phyloP scores from a whole-genome alignment of 2,888 invertebrate species.

The Tipula lateralis region DNA sequence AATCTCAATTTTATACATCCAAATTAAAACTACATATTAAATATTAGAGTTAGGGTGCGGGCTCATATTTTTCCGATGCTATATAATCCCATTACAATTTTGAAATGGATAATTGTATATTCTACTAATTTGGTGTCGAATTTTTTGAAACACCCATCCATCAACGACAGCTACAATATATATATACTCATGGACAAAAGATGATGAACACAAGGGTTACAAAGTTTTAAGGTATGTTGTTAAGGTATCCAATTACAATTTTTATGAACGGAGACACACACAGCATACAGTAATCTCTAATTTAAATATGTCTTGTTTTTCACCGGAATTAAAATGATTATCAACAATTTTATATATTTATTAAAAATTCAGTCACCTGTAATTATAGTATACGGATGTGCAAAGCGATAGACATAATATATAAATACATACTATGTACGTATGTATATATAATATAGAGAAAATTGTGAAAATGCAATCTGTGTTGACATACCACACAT shows the following conservation, averaged over 20 bases:
- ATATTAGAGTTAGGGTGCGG: background rate
- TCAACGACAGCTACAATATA: background rate
- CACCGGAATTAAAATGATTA: background rate
- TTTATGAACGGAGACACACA: background rate
- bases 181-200: background rate
- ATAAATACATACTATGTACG: too few species aligned
- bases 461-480: too few species aligned
- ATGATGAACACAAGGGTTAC: background rate
- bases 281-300: background rate
- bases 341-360: background rate
- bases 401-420: too few species aligned
- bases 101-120: background rate
- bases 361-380: background rate
- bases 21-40: background rate
- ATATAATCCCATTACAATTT: background rate
- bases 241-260: background rate
- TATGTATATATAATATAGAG: too few species aligned
- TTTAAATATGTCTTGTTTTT: background rate
- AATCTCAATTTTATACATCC: background rate
- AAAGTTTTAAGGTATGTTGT: background rate
- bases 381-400: background rate
- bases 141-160: background rate
- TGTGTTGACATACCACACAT: too few species aligned
- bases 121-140: background rate
- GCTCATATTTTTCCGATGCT: background rate